Evolutionary conservation across 2,888 invertebrate species (phyloP), one percentile per base, ranked within the genome.

Genomic region (Cheilosia variabilis): DNA sequence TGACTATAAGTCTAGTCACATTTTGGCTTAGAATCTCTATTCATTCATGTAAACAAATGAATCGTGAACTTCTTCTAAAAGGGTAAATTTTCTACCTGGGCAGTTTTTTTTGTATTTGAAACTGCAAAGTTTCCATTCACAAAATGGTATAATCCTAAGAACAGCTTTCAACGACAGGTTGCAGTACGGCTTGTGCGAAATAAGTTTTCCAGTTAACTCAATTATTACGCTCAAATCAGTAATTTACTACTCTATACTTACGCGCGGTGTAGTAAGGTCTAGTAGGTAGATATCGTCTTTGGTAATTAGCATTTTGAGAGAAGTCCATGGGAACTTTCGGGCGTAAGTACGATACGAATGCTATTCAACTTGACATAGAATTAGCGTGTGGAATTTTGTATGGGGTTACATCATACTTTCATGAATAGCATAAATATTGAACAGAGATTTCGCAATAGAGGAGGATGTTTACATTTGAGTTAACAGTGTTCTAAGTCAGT

Each of bases 281-380:
- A 37, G 19, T 53, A n/a, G 31, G 13, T 37, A 47, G 50, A 17
- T 58, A 53, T 76, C 58, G 60, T 52, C 76, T 60, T 68, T 60
- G 45, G 34, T 77, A 68, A 77, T 77, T 68, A 77, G 60, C 60
- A 45, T 52, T 68, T 50, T 10, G 66, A 58, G 45, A 24, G 13
- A 52, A 68, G 58, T 77, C 68, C 76, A 77, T 77, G 76, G 58
- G 76, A 77, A 77, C 68, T 41, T 58, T 68, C 53, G 76, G 60
- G 45, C 45, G 43, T 53, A 68, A 53, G 76, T 52, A 55, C 24
- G 22, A 58, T n/a, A 9, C 19, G 52, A 19, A 62, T 13, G 47
- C 37, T 24, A 65, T 65, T 47, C 45, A 52, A 45, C 34, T 45
- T 45, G 65, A 45, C 55, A 47, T 65, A 37, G 45, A 45, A 57